Conservation (phyloP, 2,888 invertebrate species). For the Euzophera pinguis region DNA sequence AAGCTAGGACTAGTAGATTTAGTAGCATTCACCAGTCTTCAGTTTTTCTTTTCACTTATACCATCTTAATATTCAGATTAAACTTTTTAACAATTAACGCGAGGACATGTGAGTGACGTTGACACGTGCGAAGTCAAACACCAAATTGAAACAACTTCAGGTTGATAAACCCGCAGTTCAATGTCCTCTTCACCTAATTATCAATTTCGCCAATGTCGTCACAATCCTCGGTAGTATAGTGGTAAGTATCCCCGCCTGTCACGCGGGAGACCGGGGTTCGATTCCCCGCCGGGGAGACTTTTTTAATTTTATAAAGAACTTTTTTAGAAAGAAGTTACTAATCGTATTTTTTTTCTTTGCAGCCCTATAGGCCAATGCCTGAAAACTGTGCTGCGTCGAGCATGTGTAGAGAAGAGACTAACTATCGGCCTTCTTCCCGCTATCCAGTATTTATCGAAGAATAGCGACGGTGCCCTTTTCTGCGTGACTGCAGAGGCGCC, state of each 20-base stretch:
- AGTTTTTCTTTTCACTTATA: too few species aligned
- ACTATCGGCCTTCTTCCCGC: conserved; percentile 83
- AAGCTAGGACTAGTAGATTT: too few species aligned
- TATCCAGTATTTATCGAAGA: conserved; percentile 79
- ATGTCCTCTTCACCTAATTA: conserved; percentile 1
- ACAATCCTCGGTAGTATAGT: conserved; percentile 73
- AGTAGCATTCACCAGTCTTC: too few species aligned
- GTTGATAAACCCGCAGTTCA: neutral
- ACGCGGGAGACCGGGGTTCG: conserved; percentile 81
- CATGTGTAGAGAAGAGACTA: conserved; percentile 77
- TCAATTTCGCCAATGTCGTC: neutral
- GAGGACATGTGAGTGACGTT: too few species aligned
- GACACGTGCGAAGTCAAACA: neutral
- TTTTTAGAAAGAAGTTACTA: neutral
- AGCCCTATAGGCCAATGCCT: conserved; percentile 75
- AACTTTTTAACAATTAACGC: too few species aligned
- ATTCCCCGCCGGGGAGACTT: conserved; percentile 75
- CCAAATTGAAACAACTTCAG: neutral
- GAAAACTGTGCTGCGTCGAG: conserved; percentile 74
- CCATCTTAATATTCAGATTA: too few species aligned
- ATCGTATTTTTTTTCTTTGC: conserved; percentile 40
- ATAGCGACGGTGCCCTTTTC: conserved; percentile 82
- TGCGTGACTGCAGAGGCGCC: conserved; percentile 84
- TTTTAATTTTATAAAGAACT: neutral
- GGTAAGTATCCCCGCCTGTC: conserved; percentile 81